Evolutionary conservation across 53 echinoderm and acorn worm species (phyloP), one percentile per base, ranked within the genome.

Genomic region (Hippasteria phrygiana): DNA sequence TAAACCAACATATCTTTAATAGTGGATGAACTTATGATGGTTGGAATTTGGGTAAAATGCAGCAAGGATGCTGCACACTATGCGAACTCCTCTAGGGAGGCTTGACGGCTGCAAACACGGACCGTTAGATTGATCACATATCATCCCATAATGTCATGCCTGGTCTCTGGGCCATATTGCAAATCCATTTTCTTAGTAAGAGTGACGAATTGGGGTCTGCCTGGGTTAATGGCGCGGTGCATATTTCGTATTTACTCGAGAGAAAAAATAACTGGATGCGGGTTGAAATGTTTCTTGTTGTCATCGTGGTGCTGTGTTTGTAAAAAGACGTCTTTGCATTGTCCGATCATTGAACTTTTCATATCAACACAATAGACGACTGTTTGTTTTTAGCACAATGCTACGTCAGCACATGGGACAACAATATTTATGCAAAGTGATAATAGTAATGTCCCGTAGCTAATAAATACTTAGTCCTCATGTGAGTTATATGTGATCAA

Each of bases 191-290:
- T 36, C 43, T 26, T 1, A 43, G 28, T 45, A 65, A 66, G 82
- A 45, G 82, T 82, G 82, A 82, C 82, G 82, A 82, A 82, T 82
- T 82, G n/a, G 66, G 82, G 82, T 82, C 48, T 20, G 33, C 31
- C 66, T 82, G 66, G 82, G 82, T 82, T 82, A 82, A 82, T 78
- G 78, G 78, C 26, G 78, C 14, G 59, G 56, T 62, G 28, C 39
- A 78, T 2, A 56, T 48, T 53, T 36, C 5, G 14, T 5, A 74
- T 26, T 27, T 12, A 16, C n/a, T n/a, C n/a, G n/a, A 43, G 36
- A 71, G 41, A 53, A 10, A 59, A 53, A 82, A 64, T 41, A 31
- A 45, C 56, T 62, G 43, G 26, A 20, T 43, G 26, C 5, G 43
- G 29, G 22, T 12, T n/a, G 28, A 82, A 82, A 16, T 43, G 27